Evolutionary conservation across 2,888 invertebrate genomes (phyloP), one percentile per base, ranked within the genome.

Genomic region (Melanostoma mellinum): DNA sequence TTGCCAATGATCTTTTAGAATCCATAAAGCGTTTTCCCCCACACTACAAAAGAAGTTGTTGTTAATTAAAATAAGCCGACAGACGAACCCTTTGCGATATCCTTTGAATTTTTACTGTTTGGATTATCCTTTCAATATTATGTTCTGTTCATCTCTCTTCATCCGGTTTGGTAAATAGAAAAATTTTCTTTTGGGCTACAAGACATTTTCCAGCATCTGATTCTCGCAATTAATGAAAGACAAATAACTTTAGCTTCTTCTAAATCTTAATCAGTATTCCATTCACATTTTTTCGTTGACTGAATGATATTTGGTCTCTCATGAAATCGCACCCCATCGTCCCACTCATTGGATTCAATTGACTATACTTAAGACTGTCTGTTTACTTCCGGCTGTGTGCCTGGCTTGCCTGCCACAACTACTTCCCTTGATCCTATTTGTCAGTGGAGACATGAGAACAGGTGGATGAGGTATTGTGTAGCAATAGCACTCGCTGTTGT

Each of bases 341-440:
- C 60, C 60, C 32, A 38, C 55, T 79, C 61, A 61, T 68, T 50
- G 10, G 61, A 74, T 74, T 74, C 74, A 79, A 79, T 79, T 61
- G 79, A 55, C 61, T 68, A 61, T 53, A 38, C 65, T 78, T 68
- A 68, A 55, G 60, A 40, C 10, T 53, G 68, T 48, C 75, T 44
- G 33, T 42, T 4, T 50, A 44, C 76, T 63, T 71, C 63, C 46
- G 55, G 48, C 8, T 44, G 46, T 6, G 3, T 35, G 3, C 36
- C 4, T 48, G 55, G 38, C 38, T 40, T 58, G 40, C 61, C 4
- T 50, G 53, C 38, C 33, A 38, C 33, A 32, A 8, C 67, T 32
- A 53, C 33, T n/a, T 8, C 67, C 35, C 0, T 3, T 8, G 5
- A n/a, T 38, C n/a, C 38, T 48, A 9, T 48, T 42, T 30, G 10